These are phyloP conservation scores for Epizoanthus rinbou DNA, from an alignment of 92 coral and sea anemone species.

Conservation along the genomic window DNA sequence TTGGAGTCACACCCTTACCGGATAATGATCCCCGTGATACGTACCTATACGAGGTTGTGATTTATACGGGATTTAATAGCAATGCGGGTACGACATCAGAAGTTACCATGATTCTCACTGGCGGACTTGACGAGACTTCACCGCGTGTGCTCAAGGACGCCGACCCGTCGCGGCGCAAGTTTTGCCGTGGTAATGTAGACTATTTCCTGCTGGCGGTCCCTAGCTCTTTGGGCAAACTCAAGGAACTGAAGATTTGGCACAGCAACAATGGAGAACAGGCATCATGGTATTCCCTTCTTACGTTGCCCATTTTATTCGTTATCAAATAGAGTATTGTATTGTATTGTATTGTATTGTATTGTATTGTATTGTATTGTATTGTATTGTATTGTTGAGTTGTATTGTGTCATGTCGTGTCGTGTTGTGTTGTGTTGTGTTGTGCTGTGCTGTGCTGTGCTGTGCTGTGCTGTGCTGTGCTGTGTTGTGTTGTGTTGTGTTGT, in stretches of 20 bases:
- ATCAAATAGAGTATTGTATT: too few species aligned
- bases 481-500: too few species aligned
- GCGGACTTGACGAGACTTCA: conserved; percentile 89
- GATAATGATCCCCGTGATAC: conserved; percentile 96
- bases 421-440: too few species aligned
- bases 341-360: too few species aligned
- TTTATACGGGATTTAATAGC: conserved; percentile 89
- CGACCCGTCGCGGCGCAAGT: conserved; percentile 81
- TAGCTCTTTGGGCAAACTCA: conserved; percentile 81
- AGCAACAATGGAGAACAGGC: conserved; percentile 79
- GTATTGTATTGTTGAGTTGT: too few species aligned
- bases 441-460: too few species aligned
- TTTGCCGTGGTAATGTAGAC: conserved; percentile 84
- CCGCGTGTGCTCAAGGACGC: conserved; percentile 85
- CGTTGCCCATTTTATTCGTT: too few species aligned
- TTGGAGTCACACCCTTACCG: conserved; percentile 91
- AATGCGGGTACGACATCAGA: conserved; percentile 87
- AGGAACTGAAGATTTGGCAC: conserved; percentile 87
- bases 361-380: too few species aligned
- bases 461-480: too few species aligned
- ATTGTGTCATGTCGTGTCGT: too few species aligned
- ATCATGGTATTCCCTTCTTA: conserved; percentile 51
- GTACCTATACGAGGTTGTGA: conserved; percentile 91
- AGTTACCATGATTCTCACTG: conserved; percentile 76
- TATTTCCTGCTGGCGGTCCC: conserved; percentile 91